Evolutionary conservation across 2,888 invertebrate species (phyloP), one percentile per base, ranked within the genome.

Genomic region (Apodemia hepburni): DNA sequence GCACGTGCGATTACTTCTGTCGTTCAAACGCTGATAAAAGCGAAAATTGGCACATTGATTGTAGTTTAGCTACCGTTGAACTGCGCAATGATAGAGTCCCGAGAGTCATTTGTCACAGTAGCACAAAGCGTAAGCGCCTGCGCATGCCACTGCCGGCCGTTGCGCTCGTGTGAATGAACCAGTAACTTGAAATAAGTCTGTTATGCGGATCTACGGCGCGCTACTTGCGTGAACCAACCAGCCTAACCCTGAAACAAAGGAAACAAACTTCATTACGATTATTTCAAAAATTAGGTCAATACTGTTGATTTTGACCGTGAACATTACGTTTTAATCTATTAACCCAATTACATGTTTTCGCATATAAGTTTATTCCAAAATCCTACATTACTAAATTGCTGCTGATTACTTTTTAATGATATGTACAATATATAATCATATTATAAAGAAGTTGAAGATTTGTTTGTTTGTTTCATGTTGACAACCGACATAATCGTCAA

Each of bases 31-130:
- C 64, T 72, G 77, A 80, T 80, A 81, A 85, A 85, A 87, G 78
- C 75, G 82, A 85, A 84, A 82, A 84, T 87, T 83, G 84, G 83
- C 84, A 77, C 75, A 75, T 69, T 70, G 75, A 65, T 75, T 76
- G 80, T 78, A 81, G 80, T 81, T 83, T 81, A 83, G 85, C 82
- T 85, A 82, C 82, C 80, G 81, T 74, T 76, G 71, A 70, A 72
- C 69, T 73, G 75, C 71, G 76, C 73, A 68, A 70, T 70, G 76
- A 72, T 58, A 62, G 51, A 68, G 62, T 64, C 57, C 74, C 73
- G 76, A 74, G 73, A 71, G 76, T 75, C 77, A 75, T 75, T 72
- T 78, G 78, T 81, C 80, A 79, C 82, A 77, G 75, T 73, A 72
- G 69, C 68, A 72, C 69, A 68, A 73, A 76, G 78, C 77, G 79